phyloP scores from a whole-genome alignment of 2,113 vertebrate genomes.

The Cricetomys ansorgei region DNA sequence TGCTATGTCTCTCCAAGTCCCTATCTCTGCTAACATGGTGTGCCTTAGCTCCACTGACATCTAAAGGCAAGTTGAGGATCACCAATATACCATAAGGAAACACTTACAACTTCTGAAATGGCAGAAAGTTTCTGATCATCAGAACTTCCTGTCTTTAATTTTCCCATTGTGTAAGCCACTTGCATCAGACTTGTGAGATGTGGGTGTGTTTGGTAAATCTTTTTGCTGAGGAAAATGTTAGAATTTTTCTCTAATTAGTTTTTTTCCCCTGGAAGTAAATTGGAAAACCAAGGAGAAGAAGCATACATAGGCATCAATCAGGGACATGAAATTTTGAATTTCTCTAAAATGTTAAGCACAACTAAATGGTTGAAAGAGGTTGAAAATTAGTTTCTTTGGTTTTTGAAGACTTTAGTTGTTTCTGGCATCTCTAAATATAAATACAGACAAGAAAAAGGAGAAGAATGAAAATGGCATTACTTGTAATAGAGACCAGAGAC shows the following conservation, averaged over 20 bases:
- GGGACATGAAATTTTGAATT: constrained; percentile 17
- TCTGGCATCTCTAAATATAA: neutral
- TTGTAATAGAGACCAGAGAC: neutral
- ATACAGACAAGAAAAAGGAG: neutral
- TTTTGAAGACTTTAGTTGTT: neutral
- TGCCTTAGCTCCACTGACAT: neutral
- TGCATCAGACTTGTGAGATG: neutral
- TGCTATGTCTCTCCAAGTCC: neutral
- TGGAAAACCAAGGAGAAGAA: neutral
- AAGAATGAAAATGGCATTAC: neutral
- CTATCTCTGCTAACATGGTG: neutral
- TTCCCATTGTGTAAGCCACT: neutral
- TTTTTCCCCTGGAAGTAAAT: neutral
- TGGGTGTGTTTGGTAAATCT: neutral
- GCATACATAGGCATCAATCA: neutral
- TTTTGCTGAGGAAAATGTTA: constrained; percentile 45
- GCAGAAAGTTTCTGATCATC: neutral
- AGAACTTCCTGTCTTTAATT: constrained; percentile 10
- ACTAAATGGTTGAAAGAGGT: neutral
- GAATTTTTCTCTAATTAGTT: constrained; percentile 36
- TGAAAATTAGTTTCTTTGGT: neutral
- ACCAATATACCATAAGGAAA: neutral
- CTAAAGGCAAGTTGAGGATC: neutral
- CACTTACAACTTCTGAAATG: neutral
- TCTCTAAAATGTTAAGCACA: constrained; percentile 20